Conservation (phyloP, 2,113 vertebrate genomes). For the Oreocharis arfaki region DNA sequence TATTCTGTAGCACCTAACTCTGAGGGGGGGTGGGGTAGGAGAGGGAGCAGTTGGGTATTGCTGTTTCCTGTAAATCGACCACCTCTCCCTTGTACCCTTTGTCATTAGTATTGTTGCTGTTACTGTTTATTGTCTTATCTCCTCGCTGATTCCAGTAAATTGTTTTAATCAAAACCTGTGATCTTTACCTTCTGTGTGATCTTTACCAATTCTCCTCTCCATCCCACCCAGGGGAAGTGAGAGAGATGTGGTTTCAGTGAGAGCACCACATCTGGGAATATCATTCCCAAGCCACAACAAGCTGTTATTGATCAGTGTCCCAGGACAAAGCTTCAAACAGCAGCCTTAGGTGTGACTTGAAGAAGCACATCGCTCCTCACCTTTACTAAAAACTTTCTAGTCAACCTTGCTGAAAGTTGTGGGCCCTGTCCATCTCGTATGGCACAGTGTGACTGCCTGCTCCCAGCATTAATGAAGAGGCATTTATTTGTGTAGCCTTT, state of each 20-base stretch:
- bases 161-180: background rate
- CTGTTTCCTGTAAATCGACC: background rate
- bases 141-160: background rate
- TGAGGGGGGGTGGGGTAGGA: background rate
- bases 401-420: background rate
- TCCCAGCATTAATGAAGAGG: background rate
- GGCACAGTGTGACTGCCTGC: background rate
- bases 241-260: background rate
- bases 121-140: background rate
- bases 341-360: background rate
- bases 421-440: background rate
- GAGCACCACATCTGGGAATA: background rate
- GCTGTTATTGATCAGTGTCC: background rate
- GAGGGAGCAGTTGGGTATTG: fast-evolving
- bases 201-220: background rate
- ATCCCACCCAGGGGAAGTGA: background rate
- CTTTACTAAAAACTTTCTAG: background rate
- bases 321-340: background rate
- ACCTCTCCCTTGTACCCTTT: background rate
- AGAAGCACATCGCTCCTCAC: background rate
- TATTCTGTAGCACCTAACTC: background rate
- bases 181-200: background rate
- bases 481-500: background rate
- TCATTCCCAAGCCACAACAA: background rate
- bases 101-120: background rate